Evolutionary conservation across 2,113 vertebrate species (phyloP), one percentile per base, ranked within the genome.

Genomic region (Leptosomus discolor): DNA sequence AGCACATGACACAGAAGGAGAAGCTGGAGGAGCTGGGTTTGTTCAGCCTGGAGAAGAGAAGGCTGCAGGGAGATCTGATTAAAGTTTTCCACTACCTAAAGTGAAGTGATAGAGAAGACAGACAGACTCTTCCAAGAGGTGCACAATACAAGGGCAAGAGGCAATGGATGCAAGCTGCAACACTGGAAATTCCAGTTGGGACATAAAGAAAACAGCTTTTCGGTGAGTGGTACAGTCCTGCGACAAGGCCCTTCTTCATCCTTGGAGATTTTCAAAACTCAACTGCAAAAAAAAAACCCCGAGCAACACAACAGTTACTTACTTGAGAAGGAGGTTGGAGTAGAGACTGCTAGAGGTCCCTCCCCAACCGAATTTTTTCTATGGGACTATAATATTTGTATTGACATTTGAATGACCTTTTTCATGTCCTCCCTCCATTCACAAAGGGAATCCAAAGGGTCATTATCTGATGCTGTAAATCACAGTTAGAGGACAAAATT

Each of bases 111-210:
- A 71, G 0, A 91, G 68, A 81, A 84, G 79, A 86, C 76, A 88
- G 91, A 8, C 69, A 39, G 56, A 75, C 34, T 68, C 92, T 88
- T 67, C 69, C 50, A 70, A 90, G 74, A 85, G 53, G 15, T 90
- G 39, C 19, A 76, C 60, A 68, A 61, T 82, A 26, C 92, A 83
- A 94, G 61, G 71, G 65, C 51, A 95, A 95, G 73, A 96, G 83
- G 26, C 60, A 97, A 81, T 0, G 8, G 69, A 89, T 8, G 3
- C 34, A 75, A 96, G 46, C 69, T 85, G 74, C 61, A 96, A 90
- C 56, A 82, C 48, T 46, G 51, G 39, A 93, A 96, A 91, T 93
- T 96, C 73, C 92, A 91, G 16, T n/a, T 79, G 69, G 36, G 92
- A 96, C 41, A 64, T 22, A 92, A 56, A 87, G 58, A 91, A 91